Evolutionary conservation across 2,797 vertebrate genomes (phyloP).

Genomic region (Neoniphon sammara): DNA sequence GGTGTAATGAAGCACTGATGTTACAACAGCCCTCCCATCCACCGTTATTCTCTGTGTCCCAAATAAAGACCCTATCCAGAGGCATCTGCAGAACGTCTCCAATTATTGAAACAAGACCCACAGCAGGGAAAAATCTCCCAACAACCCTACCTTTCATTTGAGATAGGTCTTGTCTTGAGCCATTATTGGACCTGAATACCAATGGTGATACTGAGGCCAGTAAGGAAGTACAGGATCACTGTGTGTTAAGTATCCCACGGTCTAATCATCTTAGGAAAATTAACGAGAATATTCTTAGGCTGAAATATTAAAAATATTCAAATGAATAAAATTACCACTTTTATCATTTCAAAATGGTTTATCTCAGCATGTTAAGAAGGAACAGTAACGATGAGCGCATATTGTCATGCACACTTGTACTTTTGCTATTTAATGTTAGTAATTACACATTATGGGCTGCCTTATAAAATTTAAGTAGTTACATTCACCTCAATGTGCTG

Average conservation of each 20-base stretch:
- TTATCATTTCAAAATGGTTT: constrained; percentile 17
- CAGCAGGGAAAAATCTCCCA: constrained; percentile 41
- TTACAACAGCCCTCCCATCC: constrained; percentile 19
- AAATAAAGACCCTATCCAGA: constrained; percentile 27
- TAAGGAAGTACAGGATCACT: constrained; percentile 33
- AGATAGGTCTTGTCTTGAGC: constrained; percentile 71
- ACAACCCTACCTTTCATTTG: constrained; percentile 54
- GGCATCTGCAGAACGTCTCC: constrained; percentile 45
- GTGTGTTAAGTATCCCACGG: constrained; percentile 33
- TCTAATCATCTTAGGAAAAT: constrained; percentile 30
- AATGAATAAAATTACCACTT: background rate
- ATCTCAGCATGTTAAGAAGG: background rate
- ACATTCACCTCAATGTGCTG: constrained; percentile 36
- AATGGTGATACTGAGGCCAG: constrained; percentile 61
- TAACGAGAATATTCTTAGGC: background rate
- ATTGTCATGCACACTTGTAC: background rate
- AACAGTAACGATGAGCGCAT: too few relatives aligned
- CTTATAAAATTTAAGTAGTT: constrained; percentile 13
- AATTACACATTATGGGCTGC: background rate
- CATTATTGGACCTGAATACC: constrained; percentile 66
- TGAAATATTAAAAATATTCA: constrained; percentile 7
- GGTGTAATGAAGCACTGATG: constrained; percentile 33
- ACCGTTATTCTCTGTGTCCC: constrained; percentile 21
- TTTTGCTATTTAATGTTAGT: background rate
- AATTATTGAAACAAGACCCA: constrained; percentile 52